These are phyloP conservation scores for Thera obeliscata DNA, from an alignment of 2,888 invertebrate species.

Conservation along the genomic window DNA sequence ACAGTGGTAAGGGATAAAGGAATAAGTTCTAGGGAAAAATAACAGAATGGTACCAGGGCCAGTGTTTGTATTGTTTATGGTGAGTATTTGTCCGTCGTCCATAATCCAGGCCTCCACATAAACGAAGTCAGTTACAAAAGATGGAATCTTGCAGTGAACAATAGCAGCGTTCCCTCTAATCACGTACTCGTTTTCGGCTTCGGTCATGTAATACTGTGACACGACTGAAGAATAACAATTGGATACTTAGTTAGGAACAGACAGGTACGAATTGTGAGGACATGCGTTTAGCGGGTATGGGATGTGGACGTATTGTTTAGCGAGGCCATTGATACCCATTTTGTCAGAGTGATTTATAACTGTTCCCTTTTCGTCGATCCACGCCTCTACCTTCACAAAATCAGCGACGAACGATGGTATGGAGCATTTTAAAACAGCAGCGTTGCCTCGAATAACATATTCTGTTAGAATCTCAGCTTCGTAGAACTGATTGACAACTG, in stretches of 20 bases:
- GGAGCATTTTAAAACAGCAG: conserved; percentile 94
- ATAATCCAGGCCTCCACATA: conserved; percentile 93
- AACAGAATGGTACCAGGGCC: conserved; percentile 80
- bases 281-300: conserved; percentile 52
- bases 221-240: conserved; percentile 88
- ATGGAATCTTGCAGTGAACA: conserved; percentile 96
- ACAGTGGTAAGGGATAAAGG: conserved; percentile 37
- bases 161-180: conserved; percentile 96
- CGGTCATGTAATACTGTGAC: conserved; percentile 94
- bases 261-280: conserved; percentile 62
- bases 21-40: conserved; percentile 34
- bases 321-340: conserved; percentile 86
- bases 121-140: conserved; percentile 97
- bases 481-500: conserved; percentile 93
- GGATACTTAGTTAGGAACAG: conserved; percentile 59
- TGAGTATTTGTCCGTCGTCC: conserved; percentile 88
- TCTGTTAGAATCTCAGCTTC: conserved; percentile 95
- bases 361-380: conserved; percentile 88
- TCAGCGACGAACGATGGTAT: conserved; percentile 96
- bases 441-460: conserved; percentile 95
- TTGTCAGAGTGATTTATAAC: conserved; percentile 87
- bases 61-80: conserved; percentile 83
- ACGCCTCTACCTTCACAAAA: conserved; percentile 94
- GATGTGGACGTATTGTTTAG: conserved; percentile 62
- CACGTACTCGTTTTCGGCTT: conserved; percentile 97